These are phyloP conservation scores for Sminthurides bifidus DNA, from an alignment of 1,140 invertebrate species.

Conservation along the genomic window DNA sequence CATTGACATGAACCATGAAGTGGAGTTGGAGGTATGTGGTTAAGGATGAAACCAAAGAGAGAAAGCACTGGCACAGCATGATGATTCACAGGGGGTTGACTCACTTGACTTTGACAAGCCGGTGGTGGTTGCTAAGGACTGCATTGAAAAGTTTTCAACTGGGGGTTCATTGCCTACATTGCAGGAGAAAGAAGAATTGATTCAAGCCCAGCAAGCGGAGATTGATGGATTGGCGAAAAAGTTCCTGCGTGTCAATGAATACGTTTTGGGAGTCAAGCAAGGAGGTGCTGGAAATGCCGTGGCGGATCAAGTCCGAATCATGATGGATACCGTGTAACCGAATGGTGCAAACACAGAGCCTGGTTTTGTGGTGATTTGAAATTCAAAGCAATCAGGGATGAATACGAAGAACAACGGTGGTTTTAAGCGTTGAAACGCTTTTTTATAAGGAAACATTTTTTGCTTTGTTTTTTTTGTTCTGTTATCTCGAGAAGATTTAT, in stretches of 20 bases:
- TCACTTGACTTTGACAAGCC: not conserved
- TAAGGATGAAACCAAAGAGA: not conserved
- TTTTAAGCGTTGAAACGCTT: too few species aligned
- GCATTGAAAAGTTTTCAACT: not conserved
- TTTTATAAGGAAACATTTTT: too few species aligned
- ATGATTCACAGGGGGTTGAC: not conserved
- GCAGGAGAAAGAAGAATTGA: constrained; percentile 18
- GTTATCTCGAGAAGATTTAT: too few species aligned
- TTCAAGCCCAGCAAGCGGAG: constrained; percentile 17
- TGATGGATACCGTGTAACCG: too few species aligned
- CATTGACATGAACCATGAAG: constrained; percentile 15
- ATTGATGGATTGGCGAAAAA: constrained; percentile 15
- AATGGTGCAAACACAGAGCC: too few species aligned
- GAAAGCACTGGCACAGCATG: not conserved
- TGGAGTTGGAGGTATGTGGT: constrained; percentile 11
- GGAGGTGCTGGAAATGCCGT: too few species aligned
- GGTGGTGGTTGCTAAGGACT: not conserved
- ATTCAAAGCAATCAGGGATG: too few species aligned
- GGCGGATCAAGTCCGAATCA: not conserved
- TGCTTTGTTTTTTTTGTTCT: too few species aligned
- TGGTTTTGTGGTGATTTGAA: too few species aligned
- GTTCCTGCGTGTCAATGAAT: constrained; percentile 19
- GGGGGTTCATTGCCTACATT: not conserved
- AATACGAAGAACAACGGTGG: too few species aligned
- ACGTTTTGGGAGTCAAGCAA: not conserved